These are phyloP conservation scores for Dolichallabes microphthalmus DNA, from an alignment of 2,113 vertebrate genomes.

Conservation along the genomic window DNA sequence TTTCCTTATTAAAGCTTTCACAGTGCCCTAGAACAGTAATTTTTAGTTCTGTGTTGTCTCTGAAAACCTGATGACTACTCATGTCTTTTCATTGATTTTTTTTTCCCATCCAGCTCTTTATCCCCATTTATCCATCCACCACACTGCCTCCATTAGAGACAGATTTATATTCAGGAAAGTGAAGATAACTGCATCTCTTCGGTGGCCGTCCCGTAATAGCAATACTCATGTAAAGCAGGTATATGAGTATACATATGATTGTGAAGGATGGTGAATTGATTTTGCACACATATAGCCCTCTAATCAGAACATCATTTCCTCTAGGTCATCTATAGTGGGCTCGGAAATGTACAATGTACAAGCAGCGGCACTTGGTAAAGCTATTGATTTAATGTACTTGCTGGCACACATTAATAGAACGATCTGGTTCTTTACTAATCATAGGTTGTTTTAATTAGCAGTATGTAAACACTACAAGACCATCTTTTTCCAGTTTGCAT, in stretches of 20 bases:
- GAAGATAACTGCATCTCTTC: conserved; percentile 22
- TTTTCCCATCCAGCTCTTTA: conserved; percentile 57
- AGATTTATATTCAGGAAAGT: conserved; percentile 29
- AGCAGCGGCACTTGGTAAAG: conserved; percentile 37
- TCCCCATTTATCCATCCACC: conserved; percentile 48
- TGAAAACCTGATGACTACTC: conserved; percentile 47
- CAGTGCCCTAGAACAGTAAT: conserved; percentile 9
- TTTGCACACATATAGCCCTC: neutral
- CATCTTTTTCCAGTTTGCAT: conserved; percentile 37
- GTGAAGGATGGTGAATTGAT: neutral
- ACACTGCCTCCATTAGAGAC: conserved; percentile 24
- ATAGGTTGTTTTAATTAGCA: conserved; percentile 54
- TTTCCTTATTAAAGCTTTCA: neutral
- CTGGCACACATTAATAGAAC: conserved; percentile 43
- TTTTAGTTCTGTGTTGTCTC: conserved; percentile 3
- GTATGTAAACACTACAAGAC: conserved; percentile 34
- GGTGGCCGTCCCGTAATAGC: conserved; percentile 1
- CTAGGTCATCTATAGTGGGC: neutral
- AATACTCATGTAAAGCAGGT: neutral
- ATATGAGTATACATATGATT: neutral
- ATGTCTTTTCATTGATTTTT: conserved; percentile 65
- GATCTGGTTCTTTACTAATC: conserved; percentile 49
- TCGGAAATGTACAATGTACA: conserved; percentile 28
- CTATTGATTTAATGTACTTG: conserved; percentile 45
- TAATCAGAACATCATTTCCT: neutral